phyloP scores from a whole-genome alignment of 2,888 invertebrate genomes.

The Diploptera punctata region DNA sequence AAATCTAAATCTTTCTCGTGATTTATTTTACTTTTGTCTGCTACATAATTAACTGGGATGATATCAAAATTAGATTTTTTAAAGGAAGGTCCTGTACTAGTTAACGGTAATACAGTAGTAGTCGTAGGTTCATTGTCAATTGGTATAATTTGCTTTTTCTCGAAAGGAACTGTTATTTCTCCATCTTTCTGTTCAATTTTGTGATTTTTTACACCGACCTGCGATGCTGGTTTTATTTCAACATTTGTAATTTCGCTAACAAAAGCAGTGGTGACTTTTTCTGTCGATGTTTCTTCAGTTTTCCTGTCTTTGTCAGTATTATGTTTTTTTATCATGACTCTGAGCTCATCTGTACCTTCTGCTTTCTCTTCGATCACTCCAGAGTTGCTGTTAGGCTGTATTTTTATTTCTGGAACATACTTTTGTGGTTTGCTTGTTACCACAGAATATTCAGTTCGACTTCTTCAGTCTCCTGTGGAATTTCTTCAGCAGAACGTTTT shows the following conservation, averaged over 20 bases:
- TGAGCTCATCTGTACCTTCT: constrained; percentile 46
- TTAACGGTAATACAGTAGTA: constrained; percentile 17
- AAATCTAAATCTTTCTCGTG: constrained; percentile 47
- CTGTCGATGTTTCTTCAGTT: background rate
- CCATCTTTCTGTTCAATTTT: constrained; percentile 36
- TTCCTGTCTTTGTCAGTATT: constrained; percentile 45
- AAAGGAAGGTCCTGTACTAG: background rate
- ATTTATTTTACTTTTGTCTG: constrained; percentile 23
- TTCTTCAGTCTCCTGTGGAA: background rate
- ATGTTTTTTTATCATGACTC: constrained; percentile 42
- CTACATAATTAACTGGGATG: constrained; percentile 41
- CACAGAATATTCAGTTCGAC: constrained; percentile 42
- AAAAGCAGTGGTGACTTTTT: background rate
- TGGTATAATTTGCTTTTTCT: background rate
- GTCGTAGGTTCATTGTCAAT: background rate
- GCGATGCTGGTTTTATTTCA: constrained; percentile 39
- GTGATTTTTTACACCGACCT: constrained; percentile 40
- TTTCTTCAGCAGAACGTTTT: constrained; percentile 35
- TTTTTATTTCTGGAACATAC: constrained; percentile 3
- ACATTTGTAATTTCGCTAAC: constrained; percentile 17
- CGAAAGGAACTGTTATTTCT: constrained; percentile 20
- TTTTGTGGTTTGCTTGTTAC: constrained; percentile 42
- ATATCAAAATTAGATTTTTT: constrained; percentile 40
- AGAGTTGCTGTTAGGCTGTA: constrained; percentile 45
- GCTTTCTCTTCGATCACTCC: constrained; percentile 45